These are phyloP conservation scores for Podarcis raffonei DNA, from an alignment of 2,113 vertebrate genomes.

Conservation along the genomic window DNA sequence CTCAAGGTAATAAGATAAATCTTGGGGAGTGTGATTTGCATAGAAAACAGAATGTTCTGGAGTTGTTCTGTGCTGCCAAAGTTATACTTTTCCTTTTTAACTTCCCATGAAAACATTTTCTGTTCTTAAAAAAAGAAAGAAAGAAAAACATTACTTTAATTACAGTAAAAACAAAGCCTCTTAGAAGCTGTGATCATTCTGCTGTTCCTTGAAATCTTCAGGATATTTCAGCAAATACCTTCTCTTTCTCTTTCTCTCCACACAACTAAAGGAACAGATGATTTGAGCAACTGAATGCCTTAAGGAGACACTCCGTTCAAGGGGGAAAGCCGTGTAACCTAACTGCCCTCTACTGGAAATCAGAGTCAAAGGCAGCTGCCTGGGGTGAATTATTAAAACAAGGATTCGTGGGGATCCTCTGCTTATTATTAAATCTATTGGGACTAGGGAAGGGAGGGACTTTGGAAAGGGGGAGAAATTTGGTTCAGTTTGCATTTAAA, in stretches of 20 bases:
- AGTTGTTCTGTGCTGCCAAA: conserved; percentile 21
- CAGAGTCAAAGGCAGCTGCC: conserved; percentile 51
- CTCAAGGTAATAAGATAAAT: conserved; percentile 8
- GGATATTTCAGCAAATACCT: conserved; percentile 66
- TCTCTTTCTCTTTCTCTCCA: neutral
- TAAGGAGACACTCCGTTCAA: conserved; percentile 36
- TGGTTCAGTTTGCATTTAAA: no score
- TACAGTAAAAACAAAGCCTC: conserved; percentile 32
- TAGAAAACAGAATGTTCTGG: conserved; percentile 44
- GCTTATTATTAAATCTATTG: conserved; percentile 5
- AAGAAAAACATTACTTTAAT: neutral
- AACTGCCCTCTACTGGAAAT: conserved; percentile 80
- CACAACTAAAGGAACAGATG: conserved; percentile 61
- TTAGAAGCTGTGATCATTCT: neutral
- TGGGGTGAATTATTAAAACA: neutral
- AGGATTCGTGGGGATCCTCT: neutral
- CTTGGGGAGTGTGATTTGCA: conserved; percentile 47
- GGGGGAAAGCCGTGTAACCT: conserved; percentile 54
- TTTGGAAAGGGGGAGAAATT: no score
- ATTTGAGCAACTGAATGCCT: conserved; percentile 65
- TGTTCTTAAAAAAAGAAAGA: neutral
- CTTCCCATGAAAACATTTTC: conserved; percentile 32
- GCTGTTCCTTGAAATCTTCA: conserved; percentile 40
- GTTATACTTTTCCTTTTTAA: neutral
- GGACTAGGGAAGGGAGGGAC: neutral